A percentile compares a stretch with the other conserved stretches of the same genome.
phyloP scores from a whole-genome alignment of 2,888 invertebrate genomes.

The Scaptomyza flava region DNA sequence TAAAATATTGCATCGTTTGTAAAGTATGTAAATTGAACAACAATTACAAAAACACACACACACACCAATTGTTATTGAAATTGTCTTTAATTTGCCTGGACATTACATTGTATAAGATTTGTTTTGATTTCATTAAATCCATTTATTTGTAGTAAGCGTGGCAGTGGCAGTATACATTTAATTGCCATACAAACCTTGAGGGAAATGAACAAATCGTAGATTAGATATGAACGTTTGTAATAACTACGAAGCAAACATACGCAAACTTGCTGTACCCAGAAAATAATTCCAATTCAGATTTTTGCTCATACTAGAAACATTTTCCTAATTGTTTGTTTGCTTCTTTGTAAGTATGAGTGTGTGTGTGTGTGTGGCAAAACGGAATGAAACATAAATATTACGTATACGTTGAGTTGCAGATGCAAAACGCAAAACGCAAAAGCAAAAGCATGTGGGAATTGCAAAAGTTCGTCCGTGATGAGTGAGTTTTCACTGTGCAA shows the following conservation, averaged over 20 bases:
- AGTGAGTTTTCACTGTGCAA: slow-evolving; percentile 36
- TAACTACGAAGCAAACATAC: slow-evolving; percentile 42
- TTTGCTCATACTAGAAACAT: slow-evolving; percentile 36
- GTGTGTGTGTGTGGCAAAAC: slow-evolving; percentile 23
- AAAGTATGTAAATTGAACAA: slow-evolving; percentile 51
- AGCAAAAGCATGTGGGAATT: slow-evolving; percentile 64
- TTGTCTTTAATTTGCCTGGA: slow-evolving; percentile 37
- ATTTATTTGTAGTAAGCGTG: slow-evolving; percentile 48
- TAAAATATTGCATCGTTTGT: slow-evolving; percentile 31
- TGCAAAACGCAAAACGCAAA: slow-evolving; percentile 8
- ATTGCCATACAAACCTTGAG: slow-evolving; percentile 59
- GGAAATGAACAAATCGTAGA: slow-evolving; percentile 58
- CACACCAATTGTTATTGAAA: slow-evolving; percentile 37
- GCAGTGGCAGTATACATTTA: slow-evolving; percentile 51
- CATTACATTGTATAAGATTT: slow-evolving; percentile 41
- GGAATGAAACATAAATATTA: slow-evolving; percentile 78
- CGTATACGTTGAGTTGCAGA: slow-evolving; percentile 54
- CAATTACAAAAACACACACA: slow-evolving; percentile 27
- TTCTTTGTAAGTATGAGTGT: slow-evolving; percentile 21
- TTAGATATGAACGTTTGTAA: slow-evolving; percentile 72
- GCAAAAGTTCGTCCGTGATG: slow-evolving; percentile 57
- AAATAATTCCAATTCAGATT: slow-evolving; percentile 59
- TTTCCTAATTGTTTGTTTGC: slow-evolving; percentile 70
- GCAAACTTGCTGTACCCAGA: slow-evolving; percentile 39
- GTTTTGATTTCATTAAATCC: slow-evolving; percentile 64